A percentile compares a stretch with the other conserved stretches of the same genome.
phyloP scores from a whole-genome alignment of 2,113 vertebrate species.

The Synodontis membranacea region DNA sequence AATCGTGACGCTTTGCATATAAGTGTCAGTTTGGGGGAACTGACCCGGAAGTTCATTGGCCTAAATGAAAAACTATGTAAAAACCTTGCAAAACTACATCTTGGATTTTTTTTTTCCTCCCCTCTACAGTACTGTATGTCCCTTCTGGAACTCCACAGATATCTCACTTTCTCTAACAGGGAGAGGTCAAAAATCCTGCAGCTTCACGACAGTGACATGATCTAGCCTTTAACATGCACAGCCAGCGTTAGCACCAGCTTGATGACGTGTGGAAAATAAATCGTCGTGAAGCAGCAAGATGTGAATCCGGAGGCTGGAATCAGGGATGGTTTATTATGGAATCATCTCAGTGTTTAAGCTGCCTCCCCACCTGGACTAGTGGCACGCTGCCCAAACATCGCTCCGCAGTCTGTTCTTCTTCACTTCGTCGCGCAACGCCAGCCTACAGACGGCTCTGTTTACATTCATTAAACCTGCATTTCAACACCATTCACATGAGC shows the following conservation, averaged over 20 bases:
- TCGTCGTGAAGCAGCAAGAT: conserved; percentile 36
- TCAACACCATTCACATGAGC: conserved; percentile 29
- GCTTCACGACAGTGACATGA: not conserved
- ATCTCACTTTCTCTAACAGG: not conserved
- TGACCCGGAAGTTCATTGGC: no score
- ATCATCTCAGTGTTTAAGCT: conserved; percentile 52
- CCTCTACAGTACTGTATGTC: no score
- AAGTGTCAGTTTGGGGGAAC: no score
- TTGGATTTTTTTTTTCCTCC: no score
- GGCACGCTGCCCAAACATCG: conserved; percentile 54
- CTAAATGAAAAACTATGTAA: no score
- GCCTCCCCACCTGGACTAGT: conserved; percentile 56
- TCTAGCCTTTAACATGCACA: not conserved
- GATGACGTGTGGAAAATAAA: conserved; percentile 45
- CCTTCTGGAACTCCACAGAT: no score
- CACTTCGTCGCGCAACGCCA: conserved; percentile 27
- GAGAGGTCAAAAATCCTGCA: not conserved
- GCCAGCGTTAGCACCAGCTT: conserved; percentile 1
- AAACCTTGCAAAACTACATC: no score
- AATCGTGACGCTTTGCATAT: no score
- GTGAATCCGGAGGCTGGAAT: conserved; percentile 44
- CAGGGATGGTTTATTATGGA: conserved; percentile 53
- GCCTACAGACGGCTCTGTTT: conserved; percentile 34
- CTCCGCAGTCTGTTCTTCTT: conserved; percentile 34
- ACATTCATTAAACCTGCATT: conserved; percentile 50